Percentiles rank a stretch among this genome's conserved stretches.
Evolutionary conservation across 1,140 invertebrate species (phyloP).

Genomic region (Coelopa frigida): DNA sequence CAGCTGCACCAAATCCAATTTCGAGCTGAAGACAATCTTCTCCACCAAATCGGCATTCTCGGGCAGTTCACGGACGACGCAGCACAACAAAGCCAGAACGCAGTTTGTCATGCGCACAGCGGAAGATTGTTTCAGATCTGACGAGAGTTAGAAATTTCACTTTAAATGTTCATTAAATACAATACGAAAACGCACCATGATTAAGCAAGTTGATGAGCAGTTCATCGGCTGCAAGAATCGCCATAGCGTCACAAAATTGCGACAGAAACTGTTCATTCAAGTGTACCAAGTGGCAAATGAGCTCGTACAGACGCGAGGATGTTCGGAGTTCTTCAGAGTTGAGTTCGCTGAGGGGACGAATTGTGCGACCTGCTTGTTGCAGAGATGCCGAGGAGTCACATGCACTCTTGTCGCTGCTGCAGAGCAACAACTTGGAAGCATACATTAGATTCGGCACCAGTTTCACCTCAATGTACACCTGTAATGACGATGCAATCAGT

Average conservation of each 20-base stretch:
- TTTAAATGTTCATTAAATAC: constrained; percentile 12
- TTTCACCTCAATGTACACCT: constrained; percentile 65
- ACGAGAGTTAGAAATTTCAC: constrained; percentile 3
- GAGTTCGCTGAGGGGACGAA: constrained; percentile 46
- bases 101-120: constrained; percentile 59
- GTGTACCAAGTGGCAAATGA: constrained; percentile 66
- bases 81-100: constrained; percentile 58
- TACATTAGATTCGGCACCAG: constrained; percentile 70
- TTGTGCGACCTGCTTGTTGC: constrained; percentile 19
- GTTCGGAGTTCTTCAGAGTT: constrained; percentile 56
- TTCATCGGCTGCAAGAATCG: constrained; percentile 54
- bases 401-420: constrained; percentile 30
- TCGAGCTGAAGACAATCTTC: constrained; percentile 55
- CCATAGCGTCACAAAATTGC: constrained; percentile 70
- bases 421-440: constrained; percentile 58
- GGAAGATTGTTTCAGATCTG: constrained; percentile 54
- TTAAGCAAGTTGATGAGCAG: constrained; percentile 51
- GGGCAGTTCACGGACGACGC: constrained; percentile 63
- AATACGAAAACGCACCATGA: constrained; percentile 44
- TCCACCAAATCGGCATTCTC: constrained; percentile 69
- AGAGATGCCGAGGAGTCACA: constrained; percentile 28
- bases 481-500: background rate
- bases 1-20: constrained; percentile 53
- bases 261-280: constrained; percentile 60
- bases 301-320: constrained; percentile 57